Conservation (phyloP, 2,797 vertebrate genomes). For the Serranus cabrilla region DNA sequence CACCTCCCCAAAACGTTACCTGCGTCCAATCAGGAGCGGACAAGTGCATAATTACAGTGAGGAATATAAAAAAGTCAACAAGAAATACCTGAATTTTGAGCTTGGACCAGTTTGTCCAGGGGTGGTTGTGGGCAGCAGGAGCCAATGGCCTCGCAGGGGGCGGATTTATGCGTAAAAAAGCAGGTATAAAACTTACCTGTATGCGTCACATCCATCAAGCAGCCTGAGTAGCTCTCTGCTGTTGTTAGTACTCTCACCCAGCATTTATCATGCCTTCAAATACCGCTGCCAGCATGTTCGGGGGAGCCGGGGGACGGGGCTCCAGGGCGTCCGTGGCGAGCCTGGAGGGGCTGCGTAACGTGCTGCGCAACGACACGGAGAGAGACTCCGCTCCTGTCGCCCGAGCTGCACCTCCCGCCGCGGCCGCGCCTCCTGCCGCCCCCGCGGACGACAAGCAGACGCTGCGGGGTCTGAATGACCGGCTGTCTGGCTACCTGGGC, state of each 20-base stretch:
- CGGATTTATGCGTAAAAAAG: conserved; percentile 35
- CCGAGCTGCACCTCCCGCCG: accelerated
- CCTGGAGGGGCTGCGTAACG: conserved; percentile 70
- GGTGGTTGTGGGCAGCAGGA: conserved; percentile 11
- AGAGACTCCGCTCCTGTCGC: conserved; percentile 13
- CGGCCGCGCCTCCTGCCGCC: accelerated
- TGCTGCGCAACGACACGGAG: conserved; percentile 65
- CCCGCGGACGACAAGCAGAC: conserved; percentile 76
- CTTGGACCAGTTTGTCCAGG: conserved; percentile 38
- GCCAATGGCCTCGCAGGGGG: conserved; percentile 54
- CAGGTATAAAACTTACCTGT: conserved; percentile 67
- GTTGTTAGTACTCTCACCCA: not conserved
- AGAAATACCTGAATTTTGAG: conserved; percentile 64
- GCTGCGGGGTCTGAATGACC: conserved; percentile 81
- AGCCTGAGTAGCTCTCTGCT: too few species aligned
- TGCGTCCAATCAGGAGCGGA: conserved; percentile 64
- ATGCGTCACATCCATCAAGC: not conserved
- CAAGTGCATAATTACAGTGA: conserved; percentile 1
- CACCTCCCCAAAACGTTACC: conserved; percentile 46
- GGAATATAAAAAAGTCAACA: conserved; percentile 10
- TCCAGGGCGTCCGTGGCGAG: conserved; percentile 72
- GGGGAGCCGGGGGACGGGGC: conserved; percentile 74
- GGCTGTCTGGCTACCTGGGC: conserved; percentile 80
- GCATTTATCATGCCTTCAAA: conserved; percentile 57
- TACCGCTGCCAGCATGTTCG: conserved; percentile 73